A percentile compares a stretch with the other conserved stretches of the same genome.
Conservation (phyloP, 2,797 vertebrate genomes). For the Micropoecilia bifurca region DNA sequence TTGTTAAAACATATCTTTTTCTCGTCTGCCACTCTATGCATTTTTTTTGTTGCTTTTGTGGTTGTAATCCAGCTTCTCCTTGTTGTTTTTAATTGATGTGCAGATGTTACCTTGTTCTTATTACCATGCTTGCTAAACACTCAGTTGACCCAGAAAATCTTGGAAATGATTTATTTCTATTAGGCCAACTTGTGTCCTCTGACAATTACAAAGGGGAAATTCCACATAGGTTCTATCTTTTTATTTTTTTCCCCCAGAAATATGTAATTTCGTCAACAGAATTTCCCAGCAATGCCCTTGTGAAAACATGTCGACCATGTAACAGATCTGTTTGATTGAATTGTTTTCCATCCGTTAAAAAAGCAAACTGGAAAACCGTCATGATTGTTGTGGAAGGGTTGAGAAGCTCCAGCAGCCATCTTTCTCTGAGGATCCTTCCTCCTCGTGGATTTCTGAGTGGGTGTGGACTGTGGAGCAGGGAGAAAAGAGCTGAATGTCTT, state of each 20-base stretch:
- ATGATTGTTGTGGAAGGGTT: neutral
- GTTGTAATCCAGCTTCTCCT: neutral
- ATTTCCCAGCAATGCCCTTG: neutral
- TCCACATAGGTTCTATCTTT: neutral
- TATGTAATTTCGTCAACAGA: neutral
- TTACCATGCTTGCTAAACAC: neutral
- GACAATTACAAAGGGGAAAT: neutral
- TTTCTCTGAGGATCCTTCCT: conserved; percentile 18
- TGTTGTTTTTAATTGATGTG: neutral
- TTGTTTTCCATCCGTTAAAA: neutral
- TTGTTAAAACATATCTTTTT: neutral
- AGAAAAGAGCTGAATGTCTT: conserved; percentile 52
- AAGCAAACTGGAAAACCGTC: neutral
- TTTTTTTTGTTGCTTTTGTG: neutral
- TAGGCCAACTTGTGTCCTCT: neutral
- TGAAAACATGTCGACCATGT: neutral
- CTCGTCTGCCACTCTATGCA: neutral
- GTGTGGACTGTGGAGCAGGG: conserved; percentile 39
- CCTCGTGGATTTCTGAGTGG: conserved; percentile 49
- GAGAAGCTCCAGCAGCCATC: neutral
- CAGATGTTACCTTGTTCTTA: neutral
- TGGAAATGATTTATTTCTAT: neutral
- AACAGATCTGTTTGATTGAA: neutral
- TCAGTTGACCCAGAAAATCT: conserved; percentile 3
- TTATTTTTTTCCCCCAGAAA: neutral